Evolutionary conservation across 2,888 invertebrate genomes (phyloP), one percentile per base, ranked within the genome.

Genomic region (Dorcus parallelipipedus): DNA sequence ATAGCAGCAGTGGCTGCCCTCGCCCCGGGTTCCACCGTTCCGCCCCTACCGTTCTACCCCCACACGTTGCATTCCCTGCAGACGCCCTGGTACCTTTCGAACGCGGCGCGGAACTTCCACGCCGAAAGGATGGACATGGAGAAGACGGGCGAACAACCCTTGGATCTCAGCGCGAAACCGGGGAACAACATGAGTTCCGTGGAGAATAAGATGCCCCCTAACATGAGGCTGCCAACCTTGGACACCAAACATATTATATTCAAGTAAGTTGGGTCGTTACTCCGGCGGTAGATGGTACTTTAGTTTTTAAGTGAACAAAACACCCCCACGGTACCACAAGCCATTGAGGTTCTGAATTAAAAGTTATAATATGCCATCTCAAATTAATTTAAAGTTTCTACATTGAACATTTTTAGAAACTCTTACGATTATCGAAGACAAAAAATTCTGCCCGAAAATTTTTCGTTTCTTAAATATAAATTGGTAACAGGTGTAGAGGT

Each of bases 101-200:
- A 74, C 61, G 82, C 83, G 59, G 81, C 83, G 54, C 79, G 84
- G 59, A 78, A 81, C 65, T 79, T 83, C 64, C 78, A 77, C 49
- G 54, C 67, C 49, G 67, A 72, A 58, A 59, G 65, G 77, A 79
- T 63, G 65, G 68, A 49, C 48, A 54, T 59, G 60, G 60, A 69
- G 73, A 61, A 69, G 73, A 65, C 71, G 72, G 81, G 84, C 64
- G 91, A 91, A 75, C 91, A 91, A 79, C 93, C 93, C 17, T 84
- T 93, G 71, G 93, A 93, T 82, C 86, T 93, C 74, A 93, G 92
- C 82, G 89, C 91, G 75, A 92, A 84, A 85, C 83, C 89, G 83
- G 72, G 86, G 83, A 64, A 83, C 83, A 67, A 77, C 76, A 48
- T 41, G 38, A 52, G 38, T 40, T 45, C 51, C 39, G 47, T 51